A percentile compares a stretch with the other conserved stretches of the same genome.
These are phyloP conservation scores for Oxygymnocypris stewartii DNA, from an alignment of 2,113 vertebrate genomes.

Conservation along the genomic window DNA sequence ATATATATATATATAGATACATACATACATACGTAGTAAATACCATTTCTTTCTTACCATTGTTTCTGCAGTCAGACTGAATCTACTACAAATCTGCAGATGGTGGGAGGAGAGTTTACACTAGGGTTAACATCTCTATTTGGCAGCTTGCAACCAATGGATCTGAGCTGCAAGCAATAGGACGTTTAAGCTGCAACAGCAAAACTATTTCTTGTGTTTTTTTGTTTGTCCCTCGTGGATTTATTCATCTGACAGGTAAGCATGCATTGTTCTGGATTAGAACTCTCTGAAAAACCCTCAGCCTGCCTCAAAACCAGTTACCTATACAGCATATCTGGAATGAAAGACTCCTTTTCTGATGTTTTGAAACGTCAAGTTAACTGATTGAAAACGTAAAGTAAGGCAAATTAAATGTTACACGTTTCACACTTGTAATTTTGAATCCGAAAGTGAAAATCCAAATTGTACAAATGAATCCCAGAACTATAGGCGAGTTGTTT, in stretches of 20 bases:
- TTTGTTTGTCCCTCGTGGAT: neutral
- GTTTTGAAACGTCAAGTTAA: neutral
- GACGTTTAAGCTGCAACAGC: neutral
- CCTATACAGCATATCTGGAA: neutral
- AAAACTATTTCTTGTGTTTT: neutral
- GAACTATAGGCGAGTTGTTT: neutral
- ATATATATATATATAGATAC: neutral
- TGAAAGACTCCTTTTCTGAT: neutral
- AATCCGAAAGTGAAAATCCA: neutral
- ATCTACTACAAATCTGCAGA: neutral
- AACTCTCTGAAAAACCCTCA: neutral
- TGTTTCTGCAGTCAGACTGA: neutral
- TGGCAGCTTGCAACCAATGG: neutral
- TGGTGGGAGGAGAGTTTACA: conserved; percentile 27
- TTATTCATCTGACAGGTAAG: conserved; percentile 14
- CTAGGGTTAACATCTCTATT: neutral
- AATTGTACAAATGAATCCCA: neutral
- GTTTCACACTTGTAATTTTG: neutral
- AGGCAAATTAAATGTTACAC: neutral
- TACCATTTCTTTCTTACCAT: neutral
- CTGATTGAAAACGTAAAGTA: neutral
- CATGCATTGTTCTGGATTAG: neutral
- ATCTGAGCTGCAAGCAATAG: neutral
- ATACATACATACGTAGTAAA: neutral
- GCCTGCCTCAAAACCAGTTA: neutral